Conservation (phyloP, 2,888 invertebrate species). For the Polydrusus cervinus region DNA sequence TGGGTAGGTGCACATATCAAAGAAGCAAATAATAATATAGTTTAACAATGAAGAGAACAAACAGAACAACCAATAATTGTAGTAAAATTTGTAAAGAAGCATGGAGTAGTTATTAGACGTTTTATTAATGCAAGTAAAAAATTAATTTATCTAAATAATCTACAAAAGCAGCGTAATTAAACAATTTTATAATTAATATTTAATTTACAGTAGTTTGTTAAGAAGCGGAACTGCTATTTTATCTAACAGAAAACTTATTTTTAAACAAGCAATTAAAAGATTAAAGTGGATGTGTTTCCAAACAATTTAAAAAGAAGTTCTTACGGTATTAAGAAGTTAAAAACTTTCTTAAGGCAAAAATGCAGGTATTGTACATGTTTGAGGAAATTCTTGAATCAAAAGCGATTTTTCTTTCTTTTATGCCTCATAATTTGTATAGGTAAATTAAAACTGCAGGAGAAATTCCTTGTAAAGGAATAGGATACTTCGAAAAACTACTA, state of each 20-base stretch:
- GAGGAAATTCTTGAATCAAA: slow-evolving; percentile 25
- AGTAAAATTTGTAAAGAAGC: too few relatives aligned
- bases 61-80: too few relatives aligned
- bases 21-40: too few relatives aligned
- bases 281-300: slow-evolving; percentile 25
- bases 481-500: slow-evolving; percentile 17
- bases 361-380: slow-evolving; percentile 17
- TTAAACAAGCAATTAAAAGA: slow-evolving; percentile 22
- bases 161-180: neutral
- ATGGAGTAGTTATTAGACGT: too few relatives aligned
- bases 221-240: slow-evolving; percentile 10
- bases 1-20: too few relatives aligned
- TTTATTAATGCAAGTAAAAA: too few relatives aligned
- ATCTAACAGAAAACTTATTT: slow-evolving; percentile 16
- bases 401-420: slow-evolving; percentile 12
- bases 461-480: neutral
- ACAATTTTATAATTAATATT: slow-evolving; percentile 7
- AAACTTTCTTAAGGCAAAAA: slow-evolving; percentile 10
- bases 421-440: neutral
- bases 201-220: slow-evolving; percentile 3
- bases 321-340: slow-evolving; percentile 25
- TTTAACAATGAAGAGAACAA: too few relatives aligned
- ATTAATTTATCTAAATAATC: too few relatives aligned
- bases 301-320: slow-evolving; percentile 26
- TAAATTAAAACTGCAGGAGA: slow-evolving; percentile 15